phyloP scores from a whole-genome alignment of 2,797 vertebrate species.

The Telmatherina bonti region DNA sequence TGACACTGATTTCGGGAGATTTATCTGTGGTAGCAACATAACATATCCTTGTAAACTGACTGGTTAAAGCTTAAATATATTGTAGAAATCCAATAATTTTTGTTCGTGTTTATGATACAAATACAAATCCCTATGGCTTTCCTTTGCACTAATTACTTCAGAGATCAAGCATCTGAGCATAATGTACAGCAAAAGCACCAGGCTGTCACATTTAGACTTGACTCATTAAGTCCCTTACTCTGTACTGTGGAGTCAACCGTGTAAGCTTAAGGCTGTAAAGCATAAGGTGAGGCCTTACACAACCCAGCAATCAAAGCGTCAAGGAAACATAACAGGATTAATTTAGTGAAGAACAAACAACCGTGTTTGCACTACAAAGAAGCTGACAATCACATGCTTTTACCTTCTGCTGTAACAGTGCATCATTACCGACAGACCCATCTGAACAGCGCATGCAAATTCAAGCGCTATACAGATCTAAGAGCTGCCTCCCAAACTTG shows the following conservation, averaged over 20 bases:
- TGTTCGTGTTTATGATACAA: neutral
- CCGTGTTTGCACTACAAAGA: conserved; percentile 11
- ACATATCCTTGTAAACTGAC: neutral
- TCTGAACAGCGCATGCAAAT: conserved; percentile 25
- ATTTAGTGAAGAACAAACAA: conserved; percentile 2
- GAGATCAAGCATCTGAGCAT: conserved; percentile 4
- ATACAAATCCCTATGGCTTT: neutral
- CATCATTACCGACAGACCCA: neutral
- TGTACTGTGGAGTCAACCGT: conserved; percentile 22
- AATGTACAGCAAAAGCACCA: conserved; percentile 18
- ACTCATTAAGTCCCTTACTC: conserved; percentile 28
- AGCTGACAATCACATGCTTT: neutral
- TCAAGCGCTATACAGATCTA: conserved; percentile 34
- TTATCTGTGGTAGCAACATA: neutral
- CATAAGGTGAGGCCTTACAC: conserved; percentile 20
- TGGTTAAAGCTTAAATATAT: neutral
- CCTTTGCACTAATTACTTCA: conserved; percentile 9
- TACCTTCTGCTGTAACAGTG: neutral
- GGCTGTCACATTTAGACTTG: conserved; percentile 15
- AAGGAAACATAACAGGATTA: conserved; percentile 12
- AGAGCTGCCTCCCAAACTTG: conserved; percentile 45
- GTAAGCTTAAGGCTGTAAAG: conserved; percentile 16
- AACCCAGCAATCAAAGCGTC: conserved; percentile 8
- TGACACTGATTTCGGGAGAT: neutral
- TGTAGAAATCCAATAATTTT: neutral